phyloP scores from a whole-genome alignment of 1,140 invertebrate species.

The Neodiprion fabricii region DNA sequence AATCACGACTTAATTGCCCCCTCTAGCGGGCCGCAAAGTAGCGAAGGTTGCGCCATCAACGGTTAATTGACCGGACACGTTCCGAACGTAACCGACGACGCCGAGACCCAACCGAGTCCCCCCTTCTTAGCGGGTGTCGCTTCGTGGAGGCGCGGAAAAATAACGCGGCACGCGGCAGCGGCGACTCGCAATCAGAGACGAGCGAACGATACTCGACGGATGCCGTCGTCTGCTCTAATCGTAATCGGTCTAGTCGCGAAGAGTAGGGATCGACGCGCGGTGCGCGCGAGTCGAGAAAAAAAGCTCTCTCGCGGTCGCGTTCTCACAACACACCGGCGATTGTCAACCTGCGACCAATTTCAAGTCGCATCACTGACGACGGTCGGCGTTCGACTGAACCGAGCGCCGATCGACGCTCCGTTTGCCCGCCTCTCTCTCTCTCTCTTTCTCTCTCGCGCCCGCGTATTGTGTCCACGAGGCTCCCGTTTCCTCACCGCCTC shows the following conservation, averaged over 20 bases:
- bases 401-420: constrained; percentile 35
- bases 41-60: constrained; percentile 43
- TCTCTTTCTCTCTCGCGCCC: constrained; percentile 23
- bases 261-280: too few relatives aligned
- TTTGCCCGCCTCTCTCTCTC: constrained; percentile 29
- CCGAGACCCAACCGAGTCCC: constrained; percentile 31
- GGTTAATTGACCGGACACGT: constrained; percentile 43
- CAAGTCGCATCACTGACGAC: constrained; percentile 28
- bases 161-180: not conserved
- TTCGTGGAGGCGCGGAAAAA: constrained; percentile 11
- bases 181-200: not conserved
- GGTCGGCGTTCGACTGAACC: constrained; percentile 48
- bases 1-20: constrained; percentile 47
- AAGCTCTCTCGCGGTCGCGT: not conserved
- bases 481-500: constrained; percentile 31
- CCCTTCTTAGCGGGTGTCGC: constrained; percentile 20
- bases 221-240: constrained; percentile 8
- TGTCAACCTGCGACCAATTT: too few relatives aligned
- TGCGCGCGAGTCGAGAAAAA: not conserved
- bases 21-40: constrained; percentile 29
- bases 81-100: constrained; percentile 21
- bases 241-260: not conserved
- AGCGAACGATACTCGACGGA: constrained; percentile 4
- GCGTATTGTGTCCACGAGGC: constrained; percentile 15
- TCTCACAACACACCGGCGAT: too few relatives aligned